Evolutionary conservation across 2,888 invertebrate genomes (phyloP), one percentile per base, ranked within the genome.

Genomic region (Eueremaeus valkanovi): DNA sequence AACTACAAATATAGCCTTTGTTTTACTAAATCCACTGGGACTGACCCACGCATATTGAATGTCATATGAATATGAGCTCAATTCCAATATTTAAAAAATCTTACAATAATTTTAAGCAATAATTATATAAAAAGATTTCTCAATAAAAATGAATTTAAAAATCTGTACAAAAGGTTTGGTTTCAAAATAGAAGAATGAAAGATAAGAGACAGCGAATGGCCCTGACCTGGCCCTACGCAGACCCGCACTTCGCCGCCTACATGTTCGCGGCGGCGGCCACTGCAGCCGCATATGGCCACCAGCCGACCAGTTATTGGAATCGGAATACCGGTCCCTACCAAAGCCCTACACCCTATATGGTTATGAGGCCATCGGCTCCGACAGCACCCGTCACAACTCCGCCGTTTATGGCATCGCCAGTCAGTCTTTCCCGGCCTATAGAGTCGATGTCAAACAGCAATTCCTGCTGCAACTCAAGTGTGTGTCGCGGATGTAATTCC

Each of bases 191-290:
- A 45, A 87, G 95, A 73, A 77, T 77, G 77, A 77, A 76, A 83
- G 97, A 98, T 86, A 98, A 99, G 82, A 88, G 98, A 0, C 97
- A 98, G 82, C 87, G 95, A 21, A 90, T 95, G 83, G 93, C 95
- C 0, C 89, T 96, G 80, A 91, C 93, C 0, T 97, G 97, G 96
- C 96, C 96, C 0, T 94, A 95, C 84, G 91, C 92, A 0, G 96
- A 97, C 81, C 95, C 96, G 0, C 90, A 93, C 0, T 89, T 97
- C 81, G 95, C 95, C 6, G 84, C 85, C 61, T 95, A 95, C 1
- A 91, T 95, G 45, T 88, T 96, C 11, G 87, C 95, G 1, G 95
- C 95, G 82, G 95, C 95, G 0, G 92, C 93, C 0, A 82, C 83
- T 40, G 91, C 92, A 9, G 79, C 82, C 11, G 90, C 89, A 3